Evolutionary conservation across 92 coral and sea anemone species (phyloP).

Genomic region (Siderastrea siderea): DNA sequence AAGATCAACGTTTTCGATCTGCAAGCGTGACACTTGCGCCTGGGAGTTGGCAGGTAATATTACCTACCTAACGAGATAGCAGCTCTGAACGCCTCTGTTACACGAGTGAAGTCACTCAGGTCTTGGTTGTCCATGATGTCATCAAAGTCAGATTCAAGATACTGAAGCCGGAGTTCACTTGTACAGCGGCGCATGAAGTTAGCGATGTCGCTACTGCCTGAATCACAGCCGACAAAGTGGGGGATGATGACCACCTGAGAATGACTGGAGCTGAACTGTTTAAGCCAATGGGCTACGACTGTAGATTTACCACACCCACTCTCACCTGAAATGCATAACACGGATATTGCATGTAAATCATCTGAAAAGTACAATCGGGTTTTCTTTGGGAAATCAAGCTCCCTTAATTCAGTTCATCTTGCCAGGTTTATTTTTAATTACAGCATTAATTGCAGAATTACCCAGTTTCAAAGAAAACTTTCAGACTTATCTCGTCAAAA

Average conservation of each 20-base stretch:
- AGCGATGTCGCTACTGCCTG: constrained; percentile 84
- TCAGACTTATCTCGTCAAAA: no score
- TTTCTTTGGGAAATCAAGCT: no score
- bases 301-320: constrained; percentile 94
- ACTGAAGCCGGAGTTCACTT: constrained; percentile 88
- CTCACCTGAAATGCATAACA: constrained; percentile 74
- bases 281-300: constrained; percentile 88
- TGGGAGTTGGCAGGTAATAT: constrained; percentile 39
- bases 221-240: constrained; percentile 91
- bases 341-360: neutral
- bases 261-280: constrained; percentile 71
- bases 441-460: no score
- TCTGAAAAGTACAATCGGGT: neutral
- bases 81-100: constrained; percentile 91
- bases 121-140: constrained; percentile 72
- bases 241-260: constrained; percentile 85
- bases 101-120: constrained; percentile 76
- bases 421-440: no score
- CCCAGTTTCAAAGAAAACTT: no score
- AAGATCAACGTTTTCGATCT: no score
- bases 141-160: constrained; percentile 71
- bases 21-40: no score
- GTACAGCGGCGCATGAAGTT: constrained; percentile 98
- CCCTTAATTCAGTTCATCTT: no score
- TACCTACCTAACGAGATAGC: constrained; percentile 85